phyloP scores from a whole-genome alignment of 2,888 invertebrate species.

The Ligdia adustata region DNA sequence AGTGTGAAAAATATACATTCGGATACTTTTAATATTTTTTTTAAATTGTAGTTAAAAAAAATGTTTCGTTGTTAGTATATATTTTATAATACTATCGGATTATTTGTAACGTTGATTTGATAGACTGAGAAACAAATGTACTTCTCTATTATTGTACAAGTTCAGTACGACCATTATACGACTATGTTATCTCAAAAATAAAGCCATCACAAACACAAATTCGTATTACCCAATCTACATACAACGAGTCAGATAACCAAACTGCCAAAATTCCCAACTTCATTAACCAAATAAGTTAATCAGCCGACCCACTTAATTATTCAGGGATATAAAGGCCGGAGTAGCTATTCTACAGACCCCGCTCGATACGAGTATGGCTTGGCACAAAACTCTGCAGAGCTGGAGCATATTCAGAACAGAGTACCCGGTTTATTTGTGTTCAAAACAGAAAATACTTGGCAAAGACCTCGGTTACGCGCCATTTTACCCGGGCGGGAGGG shows the following conservation, averaged over 20 bases:
- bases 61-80: too few relatives aligned
- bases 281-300: slow-evolving; percentile 40
- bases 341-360: slow-evolving; percentile 47
- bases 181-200: slow-evolving; percentile 3
- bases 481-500: slow-evolving; percentile 35
- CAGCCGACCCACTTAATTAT: slow-evolving; percentile 41
- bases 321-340: slow-evolving; percentile 42
- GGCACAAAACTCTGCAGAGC: slow-evolving; percentile 51
- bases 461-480: slow-evolving; percentile 41
- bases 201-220: background rate
- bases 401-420: slow-evolving; percentile 49
- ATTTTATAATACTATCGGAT: too few relatives aligned
- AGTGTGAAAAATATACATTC: too few relatives aligned
- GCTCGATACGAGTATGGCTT: slow-evolving; percentile 53
- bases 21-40: too few relatives aligned
- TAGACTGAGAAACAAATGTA: too few relatives aligned
- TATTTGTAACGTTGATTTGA: too few relatives aligned
- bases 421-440: slow-evolving; percentile 53
- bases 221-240: slow-evolving; percentile 8
- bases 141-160: too few relatives aligned
- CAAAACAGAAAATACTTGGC: slow-evolving; percentile 57
- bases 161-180: too few relatives aligned
- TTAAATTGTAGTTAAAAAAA: too few relatives aligned
- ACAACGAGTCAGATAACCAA: slow-evolving; percentile 25
- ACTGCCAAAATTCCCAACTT: slow-evolving; percentile 33